Evolutionary conservation across 2,113 vertebrate genomes (phyloP).

Genomic region (Corythaeola cristata): DNA sequence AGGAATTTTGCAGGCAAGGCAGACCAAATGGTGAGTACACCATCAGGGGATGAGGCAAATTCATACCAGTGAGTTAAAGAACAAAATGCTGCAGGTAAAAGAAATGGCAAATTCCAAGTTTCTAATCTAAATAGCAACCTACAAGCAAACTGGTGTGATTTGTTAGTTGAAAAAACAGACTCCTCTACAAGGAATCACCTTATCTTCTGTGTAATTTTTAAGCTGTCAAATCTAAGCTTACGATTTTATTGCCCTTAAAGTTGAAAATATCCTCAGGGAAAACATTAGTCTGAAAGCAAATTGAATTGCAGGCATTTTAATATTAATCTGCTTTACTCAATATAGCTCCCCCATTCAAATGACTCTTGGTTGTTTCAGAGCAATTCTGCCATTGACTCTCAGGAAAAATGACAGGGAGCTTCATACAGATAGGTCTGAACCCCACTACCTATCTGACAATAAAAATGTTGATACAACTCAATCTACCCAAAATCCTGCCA

Average conservation of each 20-base stretch:
- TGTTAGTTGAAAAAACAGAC: neutral
- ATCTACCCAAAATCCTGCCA: neutral
- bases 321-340: slow-evolving; percentile 5
- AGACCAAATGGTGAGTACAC: neutral
- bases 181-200: neutral
- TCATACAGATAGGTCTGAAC: neutral
- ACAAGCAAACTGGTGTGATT: neutral
- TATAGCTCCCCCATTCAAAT: neutral
- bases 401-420: neutral
- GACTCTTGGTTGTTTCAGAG: neutral
- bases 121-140: neutral
- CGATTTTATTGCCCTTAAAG: slow-evolving; percentile 29
- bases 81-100: neutral
- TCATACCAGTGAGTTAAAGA: neutral
- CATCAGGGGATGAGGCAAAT: neutral
- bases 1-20: neutral
- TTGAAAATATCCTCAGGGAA: slow-evolving; percentile 16
- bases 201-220: neutral
- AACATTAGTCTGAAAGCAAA: slow-evolving; percentile 16
- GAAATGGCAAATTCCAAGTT: neutral
- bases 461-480: neutral
- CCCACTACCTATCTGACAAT: neutral
- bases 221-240: slow-evolving; percentile 1
- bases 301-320: slow-evolving; percentile 7
- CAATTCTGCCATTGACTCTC: neutral